Conservation (phyloP, 35 echinoderm and acorn worm genomes). For the Antedon bifida region DNA sequence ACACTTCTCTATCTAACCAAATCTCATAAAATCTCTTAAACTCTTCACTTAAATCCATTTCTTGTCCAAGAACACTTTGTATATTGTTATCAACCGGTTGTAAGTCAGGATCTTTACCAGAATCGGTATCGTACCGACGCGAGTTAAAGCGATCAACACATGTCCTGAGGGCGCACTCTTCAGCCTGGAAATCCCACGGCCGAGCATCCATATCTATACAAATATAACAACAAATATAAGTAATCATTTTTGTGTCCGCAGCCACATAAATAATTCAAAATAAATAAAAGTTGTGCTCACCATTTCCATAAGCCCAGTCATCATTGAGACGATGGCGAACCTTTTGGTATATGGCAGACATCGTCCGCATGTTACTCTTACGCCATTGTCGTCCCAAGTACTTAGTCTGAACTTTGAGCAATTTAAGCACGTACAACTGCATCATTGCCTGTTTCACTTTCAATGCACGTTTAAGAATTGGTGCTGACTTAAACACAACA, state of each 20-base stretch:
- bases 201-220: constrained; percentile 94
- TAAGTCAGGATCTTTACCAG: constrained; percentile 47
- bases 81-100: constrained; percentile 84
- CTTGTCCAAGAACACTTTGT: constrained; percentile 85
- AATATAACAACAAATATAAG: background rate
- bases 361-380: constrained; percentile 98
- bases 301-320: constrained; percentile 97
- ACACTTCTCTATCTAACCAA: constrained; percentile 95
- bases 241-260: too few relatives aligned
- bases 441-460: constrained; percentile 96
- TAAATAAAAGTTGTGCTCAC: constrained; percentile 4
- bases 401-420: constrained; percentile 87
- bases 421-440: constrained; percentile 86
- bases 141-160: constrained; percentile 96
- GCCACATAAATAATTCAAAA: constrained; percentile 18
- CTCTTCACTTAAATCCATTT: constrained; percentile 82
- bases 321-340: constrained; percentile 88
- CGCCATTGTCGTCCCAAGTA: constrained; percentile 94
- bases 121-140: constrained; percentile 60
- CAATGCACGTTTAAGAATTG: constrained; percentile 84
- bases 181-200: constrained; percentile 98
- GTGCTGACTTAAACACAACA: constrained; percentile 97
- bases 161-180: constrained; percentile 87
- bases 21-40: constrained; percentile 90
- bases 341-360: constrained; percentile 97